Evolutionary conservation across 1,140 invertebrate species (phyloP).

Genomic region (Leucophenga varia): DNA sequence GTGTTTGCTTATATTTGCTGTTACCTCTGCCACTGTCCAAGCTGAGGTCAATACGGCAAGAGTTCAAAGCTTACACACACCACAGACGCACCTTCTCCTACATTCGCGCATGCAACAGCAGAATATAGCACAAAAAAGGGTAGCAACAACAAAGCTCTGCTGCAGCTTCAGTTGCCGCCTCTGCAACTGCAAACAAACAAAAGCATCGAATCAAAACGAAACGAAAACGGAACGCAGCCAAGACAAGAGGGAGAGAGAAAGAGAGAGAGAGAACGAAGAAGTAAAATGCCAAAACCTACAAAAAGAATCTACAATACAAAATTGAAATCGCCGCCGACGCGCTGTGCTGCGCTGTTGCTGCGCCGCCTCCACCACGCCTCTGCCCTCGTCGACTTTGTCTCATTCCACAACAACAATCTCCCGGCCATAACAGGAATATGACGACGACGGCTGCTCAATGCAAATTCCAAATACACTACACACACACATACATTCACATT

Average conservation of each 20-base stretch:
- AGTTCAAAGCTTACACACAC: constrained; percentile 37
- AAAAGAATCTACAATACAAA: constrained; percentile 11
- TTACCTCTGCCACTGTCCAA: too few species aligned
- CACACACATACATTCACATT: constrained; percentile 1
- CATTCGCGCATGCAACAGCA: constrained; percentile 9
- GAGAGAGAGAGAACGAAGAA: constrained; percentile 11
- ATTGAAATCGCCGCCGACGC: constrained; percentile 20
- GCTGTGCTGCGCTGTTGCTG: too few species aligned
- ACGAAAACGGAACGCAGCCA: background rate
- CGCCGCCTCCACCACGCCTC: constrained; percentile 4
- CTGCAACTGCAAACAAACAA: constrained; percentile 24
- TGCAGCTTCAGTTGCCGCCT: constrained; percentile 26
- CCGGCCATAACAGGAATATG: constrained; percentile 29
- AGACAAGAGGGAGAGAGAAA: too few species aligned
- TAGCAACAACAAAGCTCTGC: constrained; percentile 10
- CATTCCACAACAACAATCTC: background rate
- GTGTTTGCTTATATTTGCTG: too few species aligned
- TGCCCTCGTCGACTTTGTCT: constrained; percentile 4
- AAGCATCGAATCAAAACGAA: constrained; percentile 17
- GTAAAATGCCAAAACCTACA: constrained; percentile 26
- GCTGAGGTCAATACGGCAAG: constrained; percentile 16
- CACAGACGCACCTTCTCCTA: constrained; percentile 18
- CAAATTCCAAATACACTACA: constrained; percentile 47
- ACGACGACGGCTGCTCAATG: constrained; percentile 39
- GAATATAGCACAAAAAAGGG: constrained; percentile 10